Evolutionary conservation across 2,797 vertebrate genomes (phyloP), one percentile per base, ranked within the genome.

Genomic region (Notoglanidium macrostoma): DNA sequence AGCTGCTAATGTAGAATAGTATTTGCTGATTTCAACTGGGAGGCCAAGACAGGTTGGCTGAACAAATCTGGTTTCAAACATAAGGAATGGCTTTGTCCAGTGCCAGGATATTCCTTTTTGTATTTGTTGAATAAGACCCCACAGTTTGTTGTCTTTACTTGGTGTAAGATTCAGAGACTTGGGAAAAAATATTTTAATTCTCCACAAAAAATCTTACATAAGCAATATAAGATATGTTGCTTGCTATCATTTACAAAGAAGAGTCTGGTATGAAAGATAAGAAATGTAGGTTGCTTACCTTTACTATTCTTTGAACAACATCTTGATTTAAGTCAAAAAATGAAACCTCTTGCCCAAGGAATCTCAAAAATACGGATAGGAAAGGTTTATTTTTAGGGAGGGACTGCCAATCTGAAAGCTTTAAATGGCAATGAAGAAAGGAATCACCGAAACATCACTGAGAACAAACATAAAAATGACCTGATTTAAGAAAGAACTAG

Each of bases 341-440:
- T 87, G 93, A 92, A 72, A 95, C 78, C 91, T 98, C 97, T 92
- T 98, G 97, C 85, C 96, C 96, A 79, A 93, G 93, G 3, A 91
- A 0, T 12, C 96, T 96, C 11, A 94, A 2, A 87, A 93, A 96
- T 77, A 90, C 89, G 82, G 96, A 95, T 10, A 97, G 9, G 32
- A 96, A 29, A 0, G 95, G 91, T 10, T 91, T 93, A 87, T 97
- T 94, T 5, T 90, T 29, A 9, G 96, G 96, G 8, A 96, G 76
- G 23, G 89, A 91, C 85, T 96, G 95, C 96, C 93, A 97, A 72
- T 95, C 96, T 89, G 95, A 85, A 54, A 97, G 92, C 97, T 98
- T 91, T 70, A 93, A 92, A 90, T 63, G 6, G 61, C 35, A 61
- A 84, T 63, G 19, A 1, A 32, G 83, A 85, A 84, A 46, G 5